Conservation (phyloP, 2,888 invertebrate genomes). For the Julus scandinavius region DNA sequence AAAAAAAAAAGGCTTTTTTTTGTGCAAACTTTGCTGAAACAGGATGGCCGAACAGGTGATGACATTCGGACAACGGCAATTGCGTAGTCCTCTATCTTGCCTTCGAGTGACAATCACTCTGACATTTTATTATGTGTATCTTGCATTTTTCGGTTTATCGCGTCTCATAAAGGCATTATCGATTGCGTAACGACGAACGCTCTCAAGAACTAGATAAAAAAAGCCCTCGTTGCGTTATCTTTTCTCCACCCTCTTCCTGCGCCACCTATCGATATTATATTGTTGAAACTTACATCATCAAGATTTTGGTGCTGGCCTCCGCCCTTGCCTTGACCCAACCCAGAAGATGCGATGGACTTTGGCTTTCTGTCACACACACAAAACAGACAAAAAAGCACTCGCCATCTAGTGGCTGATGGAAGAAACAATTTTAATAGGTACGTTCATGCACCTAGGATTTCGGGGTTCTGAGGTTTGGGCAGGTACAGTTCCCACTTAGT, state of each 20-base stretch:
- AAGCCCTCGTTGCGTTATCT: neutral
- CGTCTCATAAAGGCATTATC: slow-evolving; percentile 20
- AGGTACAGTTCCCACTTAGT: neutral
- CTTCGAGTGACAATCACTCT: slow-evolving; percentile 42
- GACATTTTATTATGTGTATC: slow-evolving; percentile 7
- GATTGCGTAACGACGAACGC: slow-evolving; percentile 38
- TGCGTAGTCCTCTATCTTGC: neutral
- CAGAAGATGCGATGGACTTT: neutral
- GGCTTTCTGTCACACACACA: neutral
- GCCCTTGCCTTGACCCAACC: neutral
- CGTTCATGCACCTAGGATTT: neutral
- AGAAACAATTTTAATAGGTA: neutral
- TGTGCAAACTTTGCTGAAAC: neutral
- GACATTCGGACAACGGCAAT: neutral
- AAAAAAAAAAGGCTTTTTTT: neutral
- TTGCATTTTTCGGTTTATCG: slow-evolving; percentile 39
- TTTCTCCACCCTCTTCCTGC: neutral
- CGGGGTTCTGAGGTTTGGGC: neutral
- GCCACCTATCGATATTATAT: neutral
- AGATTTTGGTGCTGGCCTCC: neutral
- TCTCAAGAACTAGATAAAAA: neutral
- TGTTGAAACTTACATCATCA: neutral
- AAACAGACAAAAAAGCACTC: neutral
- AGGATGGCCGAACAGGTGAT: slow-evolving; percentile 29
- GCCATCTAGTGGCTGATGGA: neutral